A percentile compares a stretch with the other conserved stretches of the same genome.
phyloP scores from a whole-genome alignment of 2,888 invertebrate species.

The Sclerodermus sp. region DNA sequence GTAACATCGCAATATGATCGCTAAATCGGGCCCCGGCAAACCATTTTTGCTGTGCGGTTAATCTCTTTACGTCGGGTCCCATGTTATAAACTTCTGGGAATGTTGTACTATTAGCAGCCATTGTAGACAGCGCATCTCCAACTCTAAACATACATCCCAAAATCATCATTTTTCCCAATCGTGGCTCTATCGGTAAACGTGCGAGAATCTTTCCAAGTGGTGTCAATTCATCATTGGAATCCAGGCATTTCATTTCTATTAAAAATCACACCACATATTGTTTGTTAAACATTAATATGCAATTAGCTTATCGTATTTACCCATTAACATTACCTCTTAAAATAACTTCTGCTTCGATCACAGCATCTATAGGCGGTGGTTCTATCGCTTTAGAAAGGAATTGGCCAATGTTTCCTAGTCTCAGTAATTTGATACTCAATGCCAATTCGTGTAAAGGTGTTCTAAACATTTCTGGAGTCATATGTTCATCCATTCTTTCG shows the following conservation, averaged over 20 bases:
- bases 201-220: conserved; percentile 92
- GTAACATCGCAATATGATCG: conserved; percentile 94
- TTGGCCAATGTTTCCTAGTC: conserved; percentile 88
- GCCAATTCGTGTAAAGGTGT: conserved; percentile 95
- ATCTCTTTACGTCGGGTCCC: conserved; percentile 72
- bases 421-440: conserved; percentile 84
- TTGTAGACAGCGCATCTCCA: conserved; percentile 88
- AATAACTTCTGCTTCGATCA: conserved; percentile 93
- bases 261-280: conserved; percentile 4
- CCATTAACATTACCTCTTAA: conserved; percentile 56
- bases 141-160: conserved; percentile 88
- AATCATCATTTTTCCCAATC: conserved; percentile 96
- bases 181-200: conserved; percentile 92
- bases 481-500: conserved; percentile 79
- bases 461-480: conserved; percentile 96
- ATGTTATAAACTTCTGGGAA: conserved; percentile 92
- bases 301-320: background rate
- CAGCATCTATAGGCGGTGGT: conserved; percentile 95
- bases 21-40: conserved; percentile 86
- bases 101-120: conserved; percentile 94
- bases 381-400: conserved; percentile 95
- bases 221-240: conserved; percentile 83
- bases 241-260: conserved; percentile 89
- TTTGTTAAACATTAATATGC: background rate
- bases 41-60: conserved; percentile 82